Base-by-base conservation (phyloP, 2,888 invertebrate genomes). In the Parnassius glacialis region DNA sequence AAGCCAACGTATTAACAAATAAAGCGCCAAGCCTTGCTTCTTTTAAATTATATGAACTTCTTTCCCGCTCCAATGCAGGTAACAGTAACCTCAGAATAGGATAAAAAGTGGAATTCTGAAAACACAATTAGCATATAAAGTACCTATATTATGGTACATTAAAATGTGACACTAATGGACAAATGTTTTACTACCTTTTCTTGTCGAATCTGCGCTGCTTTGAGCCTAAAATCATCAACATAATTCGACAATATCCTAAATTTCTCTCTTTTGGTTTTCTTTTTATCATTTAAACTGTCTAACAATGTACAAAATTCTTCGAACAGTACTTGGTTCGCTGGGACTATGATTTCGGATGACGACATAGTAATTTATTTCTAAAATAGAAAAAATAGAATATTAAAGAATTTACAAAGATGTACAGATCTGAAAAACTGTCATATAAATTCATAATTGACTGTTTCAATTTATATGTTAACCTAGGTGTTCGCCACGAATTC, bases 41-140 rank as follows among this genome's bases (percentile, higher is more conserved):
- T 85, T 97, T 96, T 65, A 98, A 91, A 20, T 97, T 96, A 84
- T 97, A 97, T 0, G 97, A 93, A 48, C 94, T 93, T 68, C 98
- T 93, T 68, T 96, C 95, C 68, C 95, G 93, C 75, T 98, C 98
- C 44, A 94, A 85, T 64, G 94, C 92, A 0, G 98, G 97, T 42
- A 98, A 75, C 10, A 98, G 82, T 44, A 98, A 90, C 67, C 98
- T 93, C 70, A 98, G 78, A 51, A 97, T 92, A 9, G 96, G 94
- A 81, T 94, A 97, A 64, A 95, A 92, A 64, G 92, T 93, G 48
- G 85, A 84, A 66, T 92, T 88, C 92, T 94, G 81, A 70, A 92
- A 85, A 66, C 48, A 66, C 66, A 65, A 9, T 11, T 48, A 48
- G 16, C 13, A 34, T 34, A 34, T 7, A 34, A 16, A 16, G 16